These are phyloP conservation scores for Meda fulgida DNA, from an alignment of 2,797 vertebrate genomes.

Conservation along the genomic window DNA sequence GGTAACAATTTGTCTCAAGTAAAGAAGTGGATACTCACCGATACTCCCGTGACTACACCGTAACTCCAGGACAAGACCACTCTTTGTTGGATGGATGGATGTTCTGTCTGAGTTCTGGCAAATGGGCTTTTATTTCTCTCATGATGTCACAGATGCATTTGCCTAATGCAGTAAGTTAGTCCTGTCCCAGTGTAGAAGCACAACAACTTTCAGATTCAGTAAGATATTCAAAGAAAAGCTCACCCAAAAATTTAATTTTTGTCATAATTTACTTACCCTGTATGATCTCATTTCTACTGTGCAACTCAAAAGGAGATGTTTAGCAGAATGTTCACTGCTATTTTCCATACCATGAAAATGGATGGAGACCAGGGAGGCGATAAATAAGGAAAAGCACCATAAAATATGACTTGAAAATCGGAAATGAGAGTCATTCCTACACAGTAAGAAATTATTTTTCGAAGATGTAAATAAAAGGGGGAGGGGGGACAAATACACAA, in stretches of 20 bases:
- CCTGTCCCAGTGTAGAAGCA: conserved; percentile 52
- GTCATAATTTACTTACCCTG: background rate
- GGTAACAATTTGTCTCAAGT: background rate
- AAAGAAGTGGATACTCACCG: conserved; percentile 51
- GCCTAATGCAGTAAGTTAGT: conserved; percentile 74
- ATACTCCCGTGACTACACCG: conserved; percentile 55
- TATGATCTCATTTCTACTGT: background rate
- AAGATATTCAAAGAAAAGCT: background rate
- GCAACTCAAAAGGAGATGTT: background rate
- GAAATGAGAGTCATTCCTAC: background rate
- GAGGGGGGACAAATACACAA: too few species aligned
- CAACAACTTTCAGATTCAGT: background rate
- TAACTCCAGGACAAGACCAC: conserved; percentile 52
- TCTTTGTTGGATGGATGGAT: conserved; percentile 52
- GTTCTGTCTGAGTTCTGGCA: conserved; percentile 39
- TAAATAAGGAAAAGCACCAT: background rate
- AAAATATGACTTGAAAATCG: background rate
- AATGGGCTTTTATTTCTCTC: conserved; percentile 53
- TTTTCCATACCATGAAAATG: background rate
- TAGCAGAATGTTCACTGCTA: background rate
- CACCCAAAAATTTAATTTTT: background rate
- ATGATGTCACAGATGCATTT: conserved; percentile 82
- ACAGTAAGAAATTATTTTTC: too few species aligned
- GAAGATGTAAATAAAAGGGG: too few species aligned
- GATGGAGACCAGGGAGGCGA: background rate